A percentile compares a stretch with the other conserved stretches of the same genome.
Evolutionary conservation across 2,113 vertebrate genomes (phyloP).

Genomic region (Brachypodius melanocephalos): DNA sequence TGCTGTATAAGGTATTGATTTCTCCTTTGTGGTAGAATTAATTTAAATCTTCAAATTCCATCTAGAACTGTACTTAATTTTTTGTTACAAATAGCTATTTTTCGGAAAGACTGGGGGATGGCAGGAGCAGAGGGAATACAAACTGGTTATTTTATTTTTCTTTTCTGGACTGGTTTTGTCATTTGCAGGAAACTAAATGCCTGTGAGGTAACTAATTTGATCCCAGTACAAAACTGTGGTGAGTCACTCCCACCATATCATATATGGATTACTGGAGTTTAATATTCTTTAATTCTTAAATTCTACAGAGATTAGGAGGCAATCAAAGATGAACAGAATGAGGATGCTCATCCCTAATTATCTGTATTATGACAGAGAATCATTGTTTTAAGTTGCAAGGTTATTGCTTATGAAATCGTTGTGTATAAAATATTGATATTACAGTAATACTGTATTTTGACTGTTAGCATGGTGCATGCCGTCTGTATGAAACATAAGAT

Average conservation of each 20-base stretch:
- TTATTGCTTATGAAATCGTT: slow-evolving; percentile 23
- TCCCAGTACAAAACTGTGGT: background rate
- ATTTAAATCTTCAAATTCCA: background rate
- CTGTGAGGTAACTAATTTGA: background rate
- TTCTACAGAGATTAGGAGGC: slow-evolving; percentile 17
- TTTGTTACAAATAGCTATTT: background rate
- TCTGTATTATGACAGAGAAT: slow-evolving; percentile 60
- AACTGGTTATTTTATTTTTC: background rate
- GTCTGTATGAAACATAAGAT: slow-evolving; percentile 62
- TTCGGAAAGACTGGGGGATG: background rate
- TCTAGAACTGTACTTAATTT: background rate
- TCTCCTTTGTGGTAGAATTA: background rate
- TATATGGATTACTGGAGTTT: slow-evolving; percentile 31
- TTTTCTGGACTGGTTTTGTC: background rate
- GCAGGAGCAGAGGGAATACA: background rate
- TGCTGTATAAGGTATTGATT: background rate
- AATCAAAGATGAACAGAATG: slow-evolving; percentile 27
- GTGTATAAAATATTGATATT: slow-evolving; percentile 64
- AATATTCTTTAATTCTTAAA: background rate
- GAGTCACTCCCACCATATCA: background rate
- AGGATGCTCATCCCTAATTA: slow-evolving; percentile 41
- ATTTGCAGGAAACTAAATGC: background rate
- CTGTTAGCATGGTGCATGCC: slow-evolving; percentile 54
- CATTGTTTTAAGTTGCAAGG: slow-evolving; percentile 59
- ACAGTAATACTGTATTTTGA: slow-evolving; percentile 61